A percentile compares a stretch with the other conserved stretches of the same genome.
phyloP scores from a whole-genome alignment of 2,888 invertebrate genomes.

The Diloba caeruleocephala region DNA sequence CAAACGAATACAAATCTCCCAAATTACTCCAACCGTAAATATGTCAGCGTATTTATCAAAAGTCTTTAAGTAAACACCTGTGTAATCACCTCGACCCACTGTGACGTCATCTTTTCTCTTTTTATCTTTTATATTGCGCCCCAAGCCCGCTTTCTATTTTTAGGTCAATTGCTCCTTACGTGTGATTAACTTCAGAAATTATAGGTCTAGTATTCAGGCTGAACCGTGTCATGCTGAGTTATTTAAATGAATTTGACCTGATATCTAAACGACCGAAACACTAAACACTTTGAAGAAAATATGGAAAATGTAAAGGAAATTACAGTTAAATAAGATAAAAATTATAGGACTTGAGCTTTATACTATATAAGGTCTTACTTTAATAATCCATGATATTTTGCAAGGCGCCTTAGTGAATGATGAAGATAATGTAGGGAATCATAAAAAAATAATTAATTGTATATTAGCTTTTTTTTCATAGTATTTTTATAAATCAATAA shows the following conservation, averaged over 20 bases:
- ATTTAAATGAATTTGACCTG: background rate
- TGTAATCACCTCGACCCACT: background rate
- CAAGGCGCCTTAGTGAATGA: too few species aligned
- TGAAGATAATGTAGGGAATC: too few species aligned
- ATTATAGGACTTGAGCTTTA: too few species aligned
- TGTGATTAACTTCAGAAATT: constrained; percentile 44
- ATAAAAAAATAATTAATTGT: too few species aligned
- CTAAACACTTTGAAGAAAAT: too few species aligned
- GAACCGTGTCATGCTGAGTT: background rate
- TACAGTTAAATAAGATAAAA: too few species aligned
- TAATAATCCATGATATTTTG: too few species aligned
- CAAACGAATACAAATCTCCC: constrained; percentile 19
- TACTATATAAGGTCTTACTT: too few species aligned
- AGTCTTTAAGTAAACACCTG: constrained; percentile 29
- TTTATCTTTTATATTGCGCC: constrained; percentile 32
- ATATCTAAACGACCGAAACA: too few species aligned
- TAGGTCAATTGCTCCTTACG: constrained; percentile 55
- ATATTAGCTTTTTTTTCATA: too few species aligned
- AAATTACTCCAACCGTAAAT: constrained; percentile 25
- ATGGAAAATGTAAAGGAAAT: too few species aligned
- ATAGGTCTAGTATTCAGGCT: constrained; percentile 3
- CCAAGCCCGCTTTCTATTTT: constrained; percentile 46
- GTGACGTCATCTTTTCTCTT: constrained; percentile 31
- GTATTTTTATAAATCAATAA: too few species aligned
- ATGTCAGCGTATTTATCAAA: constrained; percentile 30